phyloP scores from a whole-genome alignment of 2,888 invertebrate genomes.

The Cephus pygmeus region DNA sequence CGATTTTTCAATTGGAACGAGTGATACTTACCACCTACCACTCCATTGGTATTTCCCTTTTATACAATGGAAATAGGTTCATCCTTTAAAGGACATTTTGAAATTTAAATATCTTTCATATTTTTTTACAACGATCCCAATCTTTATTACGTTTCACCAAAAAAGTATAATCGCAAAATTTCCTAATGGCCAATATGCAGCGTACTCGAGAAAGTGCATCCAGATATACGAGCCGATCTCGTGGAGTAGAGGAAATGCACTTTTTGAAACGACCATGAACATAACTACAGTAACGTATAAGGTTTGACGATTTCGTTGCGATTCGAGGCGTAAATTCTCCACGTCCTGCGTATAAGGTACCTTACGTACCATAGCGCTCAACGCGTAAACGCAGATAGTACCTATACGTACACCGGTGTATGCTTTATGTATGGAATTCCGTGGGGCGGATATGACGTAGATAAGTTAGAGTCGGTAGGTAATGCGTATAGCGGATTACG shows the following conservation, averaged over 20 bases:
- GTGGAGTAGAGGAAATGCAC: neutral
- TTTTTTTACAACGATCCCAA: neutral
- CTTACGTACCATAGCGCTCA: neutral
- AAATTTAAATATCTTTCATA: neutral
- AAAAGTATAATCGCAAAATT: neutral
- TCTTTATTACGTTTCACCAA: neutral
- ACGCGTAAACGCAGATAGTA: neutral
- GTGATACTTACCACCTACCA: neutral
- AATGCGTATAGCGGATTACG: slow-evolving; percentile 33
- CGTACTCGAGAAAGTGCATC: neutral
- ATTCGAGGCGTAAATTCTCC: neutral
- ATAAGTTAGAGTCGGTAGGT: slow-evolving; percentile 5
- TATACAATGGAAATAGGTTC: neutral
- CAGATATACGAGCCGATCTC: neutral
- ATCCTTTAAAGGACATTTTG: neutral
- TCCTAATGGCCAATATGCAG: neutral
- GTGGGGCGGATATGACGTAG: neutral
- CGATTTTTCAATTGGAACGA: neutral
- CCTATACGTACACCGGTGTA: neutral
- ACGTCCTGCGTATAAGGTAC: neutral
- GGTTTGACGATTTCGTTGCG: neutral
- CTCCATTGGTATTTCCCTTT: neutral
- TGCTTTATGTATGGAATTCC: neutral
- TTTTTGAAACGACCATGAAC: neutral
- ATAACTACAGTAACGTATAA: neutral